Evolutionary conservation across 2,797 vertebrate genomes (phyloP).

Genomic region (Eulemur mongoz): DNA sequence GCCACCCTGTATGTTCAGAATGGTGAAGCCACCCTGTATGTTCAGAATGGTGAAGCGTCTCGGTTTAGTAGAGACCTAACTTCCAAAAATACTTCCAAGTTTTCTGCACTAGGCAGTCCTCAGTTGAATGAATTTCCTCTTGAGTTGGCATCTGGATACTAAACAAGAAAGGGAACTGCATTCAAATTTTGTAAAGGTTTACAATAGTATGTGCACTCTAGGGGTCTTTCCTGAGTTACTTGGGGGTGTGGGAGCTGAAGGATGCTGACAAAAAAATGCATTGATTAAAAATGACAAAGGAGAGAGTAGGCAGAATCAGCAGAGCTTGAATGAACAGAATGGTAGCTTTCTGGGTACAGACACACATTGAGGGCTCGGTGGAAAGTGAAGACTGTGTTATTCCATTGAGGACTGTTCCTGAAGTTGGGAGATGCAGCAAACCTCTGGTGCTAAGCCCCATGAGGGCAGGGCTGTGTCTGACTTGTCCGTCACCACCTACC

Average conservation of each 20-base stretch:
- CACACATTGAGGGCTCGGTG: background rate
- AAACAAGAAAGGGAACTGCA: background rate
- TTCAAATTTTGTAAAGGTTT: background rate
- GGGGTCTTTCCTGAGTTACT: background rate
- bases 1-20: background rate
- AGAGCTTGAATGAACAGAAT: background rate
- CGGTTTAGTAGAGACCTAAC: background rate
- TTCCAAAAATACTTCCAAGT: slow-evolving; percentile 14
- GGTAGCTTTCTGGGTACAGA: background rate
- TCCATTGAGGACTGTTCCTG: background rate
- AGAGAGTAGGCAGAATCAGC: background rate
- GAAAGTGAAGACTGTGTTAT: background rate
- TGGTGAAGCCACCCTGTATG: background rate
- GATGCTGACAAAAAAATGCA: background rate
- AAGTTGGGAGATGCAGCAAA: background rate
- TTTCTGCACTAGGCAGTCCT: background rate
- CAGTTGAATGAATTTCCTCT: background rate
- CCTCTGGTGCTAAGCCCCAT: background rate
- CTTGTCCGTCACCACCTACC: background rate
- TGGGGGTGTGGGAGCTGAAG: background rate
- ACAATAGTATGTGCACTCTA: background rate
- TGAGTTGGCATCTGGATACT: background rate
- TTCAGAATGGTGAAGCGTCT: background rate
- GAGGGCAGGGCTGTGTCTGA: background rate
- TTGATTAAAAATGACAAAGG: background rate